phyloP scores from a whole-genome alignment of 1,140 invertebrate genomes.

The Drosophila miranda region DNA sequence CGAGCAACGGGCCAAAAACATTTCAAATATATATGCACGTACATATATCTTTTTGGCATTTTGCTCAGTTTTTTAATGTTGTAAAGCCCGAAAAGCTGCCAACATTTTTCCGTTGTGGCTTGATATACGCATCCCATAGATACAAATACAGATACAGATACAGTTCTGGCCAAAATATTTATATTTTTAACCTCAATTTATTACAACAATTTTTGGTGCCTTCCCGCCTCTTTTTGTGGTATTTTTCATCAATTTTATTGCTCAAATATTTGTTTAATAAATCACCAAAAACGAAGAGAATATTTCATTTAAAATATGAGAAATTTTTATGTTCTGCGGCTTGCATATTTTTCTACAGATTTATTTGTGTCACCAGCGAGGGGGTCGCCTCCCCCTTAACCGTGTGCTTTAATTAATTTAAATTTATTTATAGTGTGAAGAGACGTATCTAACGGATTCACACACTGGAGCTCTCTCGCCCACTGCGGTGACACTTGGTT shows the following conservation, averaged over 20 bases:
- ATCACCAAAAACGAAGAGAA: conserved; percentile 41
- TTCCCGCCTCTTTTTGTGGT: conserved; percentile 7
- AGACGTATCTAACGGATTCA: conserved; percentile 30
- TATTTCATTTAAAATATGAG: conserved; percentile 41
- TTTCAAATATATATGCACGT: conserved; percentile 38
- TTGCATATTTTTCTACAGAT: conserved; percentile 50
- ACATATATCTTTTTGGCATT: neutral
- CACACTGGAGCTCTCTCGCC: conserved; percentile 1
- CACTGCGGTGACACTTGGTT: conserved; percentile 57
- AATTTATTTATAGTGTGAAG: conserved; percentile 64
- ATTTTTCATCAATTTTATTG: conserved; percentile 71
- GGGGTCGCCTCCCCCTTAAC: neutral
- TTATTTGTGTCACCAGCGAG: conserved; percentile 39
- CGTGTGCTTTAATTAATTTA: conserved; percentile 57
- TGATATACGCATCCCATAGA: conserved; percentile 46
- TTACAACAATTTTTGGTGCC: conserved; percentile 28
- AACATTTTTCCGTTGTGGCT: conserved; percentile 54
- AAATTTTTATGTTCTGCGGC: conserved; percentile 8
- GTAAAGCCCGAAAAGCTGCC: conserved; percentile 54
- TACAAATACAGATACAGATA: conserved; percentile 3
- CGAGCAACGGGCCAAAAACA: conserved; percentile 35
- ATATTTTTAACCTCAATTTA: conserved; percentile 52
- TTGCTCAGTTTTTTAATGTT: conserved; percentile 37
- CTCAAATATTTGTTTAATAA: conserved; percentile 71
- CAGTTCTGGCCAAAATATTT: conserved; percentile 37